Evolutionary conservation across 2,113 vertebrate genomes (phyloP), one percentile per base, ranked within the genome.

Genomic region (Epinephelus fuscoguttatus): DNA sequence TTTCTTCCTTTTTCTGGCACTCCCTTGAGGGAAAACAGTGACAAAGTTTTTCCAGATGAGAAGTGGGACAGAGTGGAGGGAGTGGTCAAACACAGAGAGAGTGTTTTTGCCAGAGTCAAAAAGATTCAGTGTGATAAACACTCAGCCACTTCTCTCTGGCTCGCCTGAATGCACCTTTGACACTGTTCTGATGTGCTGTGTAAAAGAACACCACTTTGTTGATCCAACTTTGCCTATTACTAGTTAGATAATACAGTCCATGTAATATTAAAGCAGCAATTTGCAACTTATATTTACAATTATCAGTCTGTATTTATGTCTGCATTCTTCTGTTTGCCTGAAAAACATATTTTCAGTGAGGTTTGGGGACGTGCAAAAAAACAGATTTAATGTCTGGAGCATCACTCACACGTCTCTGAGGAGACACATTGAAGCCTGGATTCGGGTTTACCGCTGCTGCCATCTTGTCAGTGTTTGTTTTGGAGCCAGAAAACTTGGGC

Each of bases 391-490:
- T n/a, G 64, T 64, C 55, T 30, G 40, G 49, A 74, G 49, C 55
- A 57, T 81, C 56, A 52, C 27, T 75, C 50, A 63, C 50, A 63
- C n/a, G 4, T 70, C 61, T 70, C 47, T 45, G 25, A 45, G 11
- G 23, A 30, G 70, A 74, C 23, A 4, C 10, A 33, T 12, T 21
- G 45, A 53, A 69, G 56, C 18, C 33, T 49, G 27, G 57, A 30
- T 76, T 61, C 33, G 21, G 19, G 47, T 74, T 62, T 60, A 3
- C 52, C 0, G 17, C 52, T 30, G 55, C 73, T 77, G 67, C 52
- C 33, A 33, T n/a, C 56, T 66, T 55, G 59, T 49, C 66, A 49
- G 50, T 75, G 60, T 80, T 83, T 71, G 67, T 74, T 69, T 70
- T 64, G 25, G 64, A 60, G 66, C 15, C 45, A 56, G 59, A 21